Evolutionary conservation across 1,140 invertebrate species (phyloP), one percentile per base, ranked within the genome.

Genomic region (Hetaerina americana): DNA sequence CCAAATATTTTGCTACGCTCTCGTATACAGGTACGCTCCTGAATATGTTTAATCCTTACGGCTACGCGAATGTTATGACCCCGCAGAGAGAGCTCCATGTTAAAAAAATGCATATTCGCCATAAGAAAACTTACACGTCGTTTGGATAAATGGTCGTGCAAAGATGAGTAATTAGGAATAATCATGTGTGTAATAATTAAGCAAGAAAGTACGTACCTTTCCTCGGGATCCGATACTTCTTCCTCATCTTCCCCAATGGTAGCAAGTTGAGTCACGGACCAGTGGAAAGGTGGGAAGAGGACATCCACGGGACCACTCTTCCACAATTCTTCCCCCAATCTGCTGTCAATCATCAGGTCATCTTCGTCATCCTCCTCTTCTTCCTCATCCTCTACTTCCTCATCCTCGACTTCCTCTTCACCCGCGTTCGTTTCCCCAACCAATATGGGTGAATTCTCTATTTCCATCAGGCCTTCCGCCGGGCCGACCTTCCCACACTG

Each of bases 161-260:
- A n/a, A n/a, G n/a, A n/a, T n/a, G n/a, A n/a, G n/a, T n/a, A n/a
- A n/a, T n/a, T n/a, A n/a, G n/a, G n/a, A n/a, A n/a, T n/a, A n/a
- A n/a, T n/a, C n/a, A n/a, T n/a, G n/a, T n/a, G n/a, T n/a, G n/a
- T n/a, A n/a, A n/a, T n/a, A n/a, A n/a, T n/a, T n/a, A n/a, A n/a
- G n/a, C n/a, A n/a, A n/a, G n/a, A 12, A 49, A 49, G n/a, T 49
- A n/a, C 40, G 24, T 70, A 31, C 26, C 26, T 24, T 22, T 66
- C 49, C 27, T 73, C 68, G 15, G 66, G 26, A 25, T 24, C 40
- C 18, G n/a, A 22, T 24, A 67, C 57, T 5, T 85, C 85, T 78
- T 89, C 87, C 76, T 88, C 88, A 29, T 87, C 82, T 78, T 89
- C 87, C 0, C 87, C 87, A 74, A 89, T 89, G 40, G 87, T 88